Conservation (phyloP, 2,113 vertebrate species). For the Oncorhynchus kisutch region DNA sequence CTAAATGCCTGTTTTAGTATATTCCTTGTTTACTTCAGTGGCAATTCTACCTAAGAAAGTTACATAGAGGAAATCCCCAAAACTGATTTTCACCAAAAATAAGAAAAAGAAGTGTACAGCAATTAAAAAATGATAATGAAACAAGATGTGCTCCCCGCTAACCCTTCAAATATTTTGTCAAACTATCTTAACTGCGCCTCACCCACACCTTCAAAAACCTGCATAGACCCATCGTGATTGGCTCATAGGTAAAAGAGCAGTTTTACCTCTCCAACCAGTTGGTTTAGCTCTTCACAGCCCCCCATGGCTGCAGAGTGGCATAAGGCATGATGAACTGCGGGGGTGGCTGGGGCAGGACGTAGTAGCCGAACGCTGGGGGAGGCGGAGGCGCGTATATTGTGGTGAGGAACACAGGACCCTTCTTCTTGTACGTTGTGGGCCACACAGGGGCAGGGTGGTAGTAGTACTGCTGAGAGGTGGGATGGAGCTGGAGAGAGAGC, state of each 20-base stretch:
- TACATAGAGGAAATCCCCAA: background rate
- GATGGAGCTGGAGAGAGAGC: constrained; percentile 48
- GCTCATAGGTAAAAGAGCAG: constrained; percentile 33
- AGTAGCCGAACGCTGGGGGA: constrained; percentile 66
- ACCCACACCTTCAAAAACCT: constrained; percentile 9
- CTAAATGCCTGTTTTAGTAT: constrained; percentile 2
- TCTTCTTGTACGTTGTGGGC: constrained; percentile 65
- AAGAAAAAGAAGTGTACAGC: constrained; percentile 2
- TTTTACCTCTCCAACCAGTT: background rate
- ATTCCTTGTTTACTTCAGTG: constrained; percentile 13
- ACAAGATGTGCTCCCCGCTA: background rate
- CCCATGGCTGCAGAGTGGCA: constrained; percentile 66
- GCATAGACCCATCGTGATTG: background rate
- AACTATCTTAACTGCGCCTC: background rate
- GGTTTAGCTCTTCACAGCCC: constrained; percentile 50
- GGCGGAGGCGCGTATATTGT: constrained; percentile 55
- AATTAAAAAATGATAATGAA: background rate
- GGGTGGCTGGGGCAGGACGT: constrained; percentile 61
- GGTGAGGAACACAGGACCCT: constrained; percentile 60
- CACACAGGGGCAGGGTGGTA: constrained; percentile 69
- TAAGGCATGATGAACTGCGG: constrained; percentile 76
- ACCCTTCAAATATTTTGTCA: too few relatives aligned
- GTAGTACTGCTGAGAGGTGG: constrained; percentile 56
- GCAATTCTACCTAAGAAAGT: constrained; percentile 8
- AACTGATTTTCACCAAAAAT: too few relatives aligned